Evolutionary conservation across 2,113 vertebrate genomes (phyloP), one percentile per base, ranked within the genome.

Genomic region (Sphaerodactylus townsendi): DNA sequence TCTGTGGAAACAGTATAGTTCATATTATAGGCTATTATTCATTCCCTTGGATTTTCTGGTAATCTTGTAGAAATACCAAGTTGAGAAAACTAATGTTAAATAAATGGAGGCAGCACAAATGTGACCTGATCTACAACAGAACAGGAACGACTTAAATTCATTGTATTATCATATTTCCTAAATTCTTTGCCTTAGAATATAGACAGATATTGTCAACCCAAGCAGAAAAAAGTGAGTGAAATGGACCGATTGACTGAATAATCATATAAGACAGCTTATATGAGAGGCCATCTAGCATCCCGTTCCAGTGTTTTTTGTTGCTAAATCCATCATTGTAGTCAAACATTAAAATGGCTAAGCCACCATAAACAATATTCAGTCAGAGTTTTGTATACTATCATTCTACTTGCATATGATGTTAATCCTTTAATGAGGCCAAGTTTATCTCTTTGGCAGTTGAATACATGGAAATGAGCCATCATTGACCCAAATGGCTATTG

Each of bases 11-110:
- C 37, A 46, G 37, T 88, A 74, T 91, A 88, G 89, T 90, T 65
- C 39, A 88, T 19, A 87, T 88, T 85, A 79, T 76, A 21, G 79
- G 37, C 50, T 85, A 81, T 85, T 92, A 90, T 88, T 92, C 83
- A 75, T 85, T 82, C 11, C 90, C 50, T 77, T n/a, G n/a, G 77
- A 77, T 81, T 75, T 81, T 89, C 74, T 85, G 73, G n/a, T 44
- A 81, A 74, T 81, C 30, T 86, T 82, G 68, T 37, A 88, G 89
- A 83, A 41, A 78, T 44, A 62, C 77, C 78, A 85, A 39, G 17
- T 46, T 73, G 33, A 77, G 65, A 14, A 90, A 84, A 53, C 37
- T 84, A 86, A 90, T 64, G 14, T 0, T 21, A 28, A 80, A 87
- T 82, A 68, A 76, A 82, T 87, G 82, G 46, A 77, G 85, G 89